Evolutionary conservation across 2,888 invertebrate genomes (phyloP).

Genomic region (Ormyrus pomaceus): DNA sequence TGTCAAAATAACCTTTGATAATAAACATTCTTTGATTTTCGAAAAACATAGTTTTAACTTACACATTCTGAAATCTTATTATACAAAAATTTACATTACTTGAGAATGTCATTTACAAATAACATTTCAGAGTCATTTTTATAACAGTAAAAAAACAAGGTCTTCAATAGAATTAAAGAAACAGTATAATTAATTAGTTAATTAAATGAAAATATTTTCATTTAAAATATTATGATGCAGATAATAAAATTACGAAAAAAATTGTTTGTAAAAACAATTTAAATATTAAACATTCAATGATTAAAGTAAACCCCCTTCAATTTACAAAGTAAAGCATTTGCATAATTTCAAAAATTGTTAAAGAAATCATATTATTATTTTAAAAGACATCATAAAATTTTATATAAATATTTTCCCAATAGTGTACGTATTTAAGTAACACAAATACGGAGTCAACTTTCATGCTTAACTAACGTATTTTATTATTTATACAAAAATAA

Average conservation of each 20-base stretch:
- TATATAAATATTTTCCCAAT: background rate
- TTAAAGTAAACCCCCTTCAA: too few species aligned
- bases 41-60: constrained; percentile 7
- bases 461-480: constrained; percentile 22
- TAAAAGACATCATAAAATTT: background rate
- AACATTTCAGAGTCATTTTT: constrained; percentile 8
- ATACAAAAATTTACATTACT: constrained; percentile 44
- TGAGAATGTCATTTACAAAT: constrained; percentile 28
- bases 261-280: constrained; percentile 1
- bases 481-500: constrained; percentile 45
- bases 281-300: background rate
- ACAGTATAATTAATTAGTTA: too few species aligned
- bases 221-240: too few species aligned
- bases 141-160: background rate
- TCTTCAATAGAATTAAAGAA: background rate
- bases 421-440: background rate
- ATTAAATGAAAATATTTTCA: too few species aligned
- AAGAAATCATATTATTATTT: background rate
- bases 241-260: background rate
- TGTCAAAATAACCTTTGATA: background rate
- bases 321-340: background rate
- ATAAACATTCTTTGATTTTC: constrained; percentile 10
- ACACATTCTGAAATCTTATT: constrained; percentile 9
- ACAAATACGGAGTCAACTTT: constrained; percentile 7
- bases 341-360: background rate